Evolutionary conservation across 2,888 invertebrate species (phyloP), one percentile per base, ranked within the genome.

Genomic region (Mechanitis mazaeus): DNA sequence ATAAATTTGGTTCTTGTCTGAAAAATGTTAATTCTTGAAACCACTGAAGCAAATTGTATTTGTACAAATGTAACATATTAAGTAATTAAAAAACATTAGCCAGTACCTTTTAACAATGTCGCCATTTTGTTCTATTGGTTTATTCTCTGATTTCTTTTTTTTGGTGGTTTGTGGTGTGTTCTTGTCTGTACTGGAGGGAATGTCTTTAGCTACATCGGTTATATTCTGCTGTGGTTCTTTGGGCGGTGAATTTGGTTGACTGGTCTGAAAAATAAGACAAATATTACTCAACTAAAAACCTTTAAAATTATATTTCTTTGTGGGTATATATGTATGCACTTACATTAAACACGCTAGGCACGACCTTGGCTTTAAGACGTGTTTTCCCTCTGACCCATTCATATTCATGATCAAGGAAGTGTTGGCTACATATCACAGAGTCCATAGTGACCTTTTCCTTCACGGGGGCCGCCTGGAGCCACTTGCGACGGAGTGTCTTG

Each of bases 381-480:
- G 74, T 72, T 63, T 79, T 77, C 0, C 87, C 87, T 0, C 85
- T 59, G 0, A 83, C 72, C 0, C 60, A 61, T 62, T 78, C 79
- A 38, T 83, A 85, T 66, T 87, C 84, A 0, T 69, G 65, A 0
- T 56, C 31, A 0, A 58, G 54, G 70, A 89, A 89, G 72, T 89
- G 88, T 0, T 69, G 67, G 56, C 76, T 78, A 73, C 88, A 89
- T 1, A 88, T 72, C 58, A 73, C 63, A 0, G 83, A 71, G 61
- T 77, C 73, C 0, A 72, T 55, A 0, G 75, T 68, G 12, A 75
- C 54, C 58, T 76, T 76, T 4, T 59, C 61, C 0, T 61, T 56
- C 0, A 74, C 66, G 2, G 71, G 72, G 35, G 86, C 73, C 1
- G 79, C 81, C 2, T 77, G 75, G 61, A 80, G 63, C 88, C 88